Evolutionary conservation across 92 coral and sea anemone species (phyloP).

Genomic region (Virgularia gustaviana): DNA sequence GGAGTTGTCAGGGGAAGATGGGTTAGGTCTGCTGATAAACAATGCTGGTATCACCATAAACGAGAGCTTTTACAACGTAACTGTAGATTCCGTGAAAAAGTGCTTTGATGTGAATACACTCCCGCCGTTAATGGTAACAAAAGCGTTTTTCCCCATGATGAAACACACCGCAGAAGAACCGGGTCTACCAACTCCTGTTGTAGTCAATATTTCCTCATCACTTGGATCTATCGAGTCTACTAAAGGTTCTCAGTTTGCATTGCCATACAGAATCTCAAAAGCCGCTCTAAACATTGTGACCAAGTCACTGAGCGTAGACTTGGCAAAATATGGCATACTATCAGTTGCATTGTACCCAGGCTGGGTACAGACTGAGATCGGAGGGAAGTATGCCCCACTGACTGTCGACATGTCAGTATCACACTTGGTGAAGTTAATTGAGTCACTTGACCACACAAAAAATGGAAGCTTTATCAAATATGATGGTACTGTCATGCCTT

Average conservation of each 20-base stretch:
- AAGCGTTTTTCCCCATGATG: slow-evolving; percentile 1
- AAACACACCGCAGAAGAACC: background rate
- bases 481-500: slow-evolving; percentile 40
- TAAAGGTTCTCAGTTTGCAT: background rate
- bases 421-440: slow-evolving; percentile 58
- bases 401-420: slow-evolving; percentile 54
- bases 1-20: background rate
- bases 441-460: slow-evolving; percentile 56
- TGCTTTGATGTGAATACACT: slow-evolving; percentile 2
- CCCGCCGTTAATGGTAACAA: slow-evolving; percentile 1
- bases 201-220: slow-evolving; percentile 1
- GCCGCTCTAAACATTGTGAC: slow-evolving; percentile 69
- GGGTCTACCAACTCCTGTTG: slow-evolving; percentile 16
- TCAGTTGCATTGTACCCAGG: slow-evolving; percentile 64
- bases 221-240: background rate
- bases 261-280: slow-evolving; percentile 39
- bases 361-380: slow-evolving; percentile 72
- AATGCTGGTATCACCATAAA: background rate
- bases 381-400: slow-evolving; percentile 47
- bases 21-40: slow-evolving; percentile 1
- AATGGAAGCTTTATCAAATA: slow-evolving; percentile 55
- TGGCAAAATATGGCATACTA: slow-evolving; percentile 51
- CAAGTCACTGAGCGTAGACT: slow-evolving; percentile 60
- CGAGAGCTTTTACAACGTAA: background rate
- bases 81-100: background rate